phyloP scores from a whole-genome alignment of 2,797 vertebrate species.

The Sebastes trivittatus region DNA sequence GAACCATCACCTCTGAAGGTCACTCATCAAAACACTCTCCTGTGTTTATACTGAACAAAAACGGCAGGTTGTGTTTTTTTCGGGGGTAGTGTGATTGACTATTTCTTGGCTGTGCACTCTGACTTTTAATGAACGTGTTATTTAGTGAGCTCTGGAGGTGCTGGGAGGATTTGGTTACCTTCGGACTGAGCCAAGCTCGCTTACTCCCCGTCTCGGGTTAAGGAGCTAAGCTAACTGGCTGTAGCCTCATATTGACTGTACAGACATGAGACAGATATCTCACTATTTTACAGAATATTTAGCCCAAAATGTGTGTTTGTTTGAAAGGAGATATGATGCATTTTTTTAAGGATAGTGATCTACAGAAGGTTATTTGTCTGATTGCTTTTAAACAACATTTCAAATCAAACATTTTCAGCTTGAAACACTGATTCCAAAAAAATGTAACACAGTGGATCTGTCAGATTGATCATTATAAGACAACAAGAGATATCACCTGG shows the following conservation, averaged over 20 bases:
- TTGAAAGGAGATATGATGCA: background rate
- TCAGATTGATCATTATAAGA: slow-evolving; percentile 12
- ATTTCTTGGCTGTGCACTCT: background rate
- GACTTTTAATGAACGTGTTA: background rate
- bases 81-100: background rate
- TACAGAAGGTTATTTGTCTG: background rate
- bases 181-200: background rate
- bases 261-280: background rate
- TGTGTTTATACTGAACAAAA: too few relatives aligned
- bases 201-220: background rate
- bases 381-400: background rate
- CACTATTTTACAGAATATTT: background rate
- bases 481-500: background rate
- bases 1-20: too few relatives aligned
- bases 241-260: background rate
- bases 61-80: background rate
- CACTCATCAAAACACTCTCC: too few relatives aligned
- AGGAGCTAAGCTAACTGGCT: background rate
- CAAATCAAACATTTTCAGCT: background rate
- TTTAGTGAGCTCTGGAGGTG: background rate
- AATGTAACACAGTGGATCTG: background rate
- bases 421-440: background rate
- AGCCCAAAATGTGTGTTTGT: background rate
- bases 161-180: background rate
- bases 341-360: background rate